Base-by-base conservation (phyloP, 2,888 invertebrate species). In the Melanchra persicariae region DNA sequence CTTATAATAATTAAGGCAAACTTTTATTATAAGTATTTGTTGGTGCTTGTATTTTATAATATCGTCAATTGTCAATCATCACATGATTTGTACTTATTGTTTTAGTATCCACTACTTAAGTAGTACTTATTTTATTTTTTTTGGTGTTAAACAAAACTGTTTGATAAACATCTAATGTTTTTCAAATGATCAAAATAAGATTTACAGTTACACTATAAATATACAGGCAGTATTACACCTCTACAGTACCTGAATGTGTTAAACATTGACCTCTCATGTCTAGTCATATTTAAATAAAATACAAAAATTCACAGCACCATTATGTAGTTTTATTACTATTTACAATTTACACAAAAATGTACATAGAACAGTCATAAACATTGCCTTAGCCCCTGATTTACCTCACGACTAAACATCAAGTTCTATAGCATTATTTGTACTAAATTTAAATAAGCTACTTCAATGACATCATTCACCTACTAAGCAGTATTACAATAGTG, bases 1-100 rank as follows among this genome's bases (percentile, higher is more conserved):
- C 91, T 43, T 91, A 85, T 80, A 85, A 87, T 63, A 70, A 74
- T 59, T 75, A 70, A 34, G 62, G 52, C 58, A 62, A 76, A 70
- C 8, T 54, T 9, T 63, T 64, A 62, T 52, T 67, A 62, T 64
- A 70, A 26, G 30, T 65, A 67, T 74, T 55, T 63, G 62, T 66
- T 72, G 84, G 84, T 82, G 84, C 84, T 78, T 84, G 70, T 82
- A 81, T 17, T 70, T 68, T 65, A 79, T 63, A 68, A 43, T 26
- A 55, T 65, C 58, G 82, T 81, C 72, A 82, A 78, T 78, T 78
- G 71, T 70, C 57, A 55, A 34, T 65, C 63, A 76, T 58, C 60
- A 72, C 68, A 65, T 69, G 63, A 63, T 58, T 57, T 24, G 61
- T 77, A 74, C 69, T 77, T 77, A 71, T 73, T 66, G 24, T 77